phyloP scores from a whole-genome alignment of 2,888 invertebrate genomes.

The Copidosoma aretas region DNA sequence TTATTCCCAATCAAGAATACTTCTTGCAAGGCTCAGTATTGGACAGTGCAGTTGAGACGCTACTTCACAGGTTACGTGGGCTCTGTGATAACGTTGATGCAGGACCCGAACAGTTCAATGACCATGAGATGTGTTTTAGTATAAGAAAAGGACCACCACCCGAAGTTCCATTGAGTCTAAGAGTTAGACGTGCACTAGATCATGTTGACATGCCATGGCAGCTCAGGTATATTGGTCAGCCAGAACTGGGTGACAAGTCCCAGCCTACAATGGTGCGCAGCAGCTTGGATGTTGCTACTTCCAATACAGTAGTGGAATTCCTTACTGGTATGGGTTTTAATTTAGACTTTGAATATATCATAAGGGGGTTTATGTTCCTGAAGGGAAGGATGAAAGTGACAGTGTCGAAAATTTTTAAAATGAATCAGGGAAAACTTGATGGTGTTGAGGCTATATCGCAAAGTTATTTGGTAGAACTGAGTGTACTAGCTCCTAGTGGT shows the following conservation, averaged over 20 bases:
- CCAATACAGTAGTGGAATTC: constrained; percentile 88
- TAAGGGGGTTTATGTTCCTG: constrained; percentile 91
- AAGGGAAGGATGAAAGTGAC: constrained; percentile 98
- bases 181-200: constrained; percentile 85
- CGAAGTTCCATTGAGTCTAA: constrained; percentile 71
- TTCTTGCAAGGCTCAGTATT: constrained; percentile 91
- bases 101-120: constrained; percentile 89
- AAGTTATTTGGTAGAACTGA: constrained; percentile 92
- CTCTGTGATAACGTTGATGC: constrained; percentile 92
- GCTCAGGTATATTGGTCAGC: constrained; percentile 89
- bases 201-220: constrained; percentile 84
- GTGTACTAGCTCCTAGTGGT: constrained; percentile 86
- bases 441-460: constrained; percentile 85
- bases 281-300: constrained; percentile 91
- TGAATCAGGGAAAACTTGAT: constrained; percentile 76
- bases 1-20: constrained; percentile 93
- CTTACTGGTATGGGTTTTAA: constrained; percentile 89
- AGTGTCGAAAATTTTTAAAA: constrained; percentile 92
- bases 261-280: constrained; percentile 89
- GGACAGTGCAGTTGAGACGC: constrained; percentile 88
- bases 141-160: constrained; percentile 66
- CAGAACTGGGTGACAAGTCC: constrained; percentile 87
- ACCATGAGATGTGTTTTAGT: constrained; percentile 91
- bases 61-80: constrained; percentile 85
- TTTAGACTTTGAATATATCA: constrained; percentile 92